phyloP scores from a whole-genome alignment of 2,113 vertebrate genomes.

The Phoenicopterus ruber region DNA sequence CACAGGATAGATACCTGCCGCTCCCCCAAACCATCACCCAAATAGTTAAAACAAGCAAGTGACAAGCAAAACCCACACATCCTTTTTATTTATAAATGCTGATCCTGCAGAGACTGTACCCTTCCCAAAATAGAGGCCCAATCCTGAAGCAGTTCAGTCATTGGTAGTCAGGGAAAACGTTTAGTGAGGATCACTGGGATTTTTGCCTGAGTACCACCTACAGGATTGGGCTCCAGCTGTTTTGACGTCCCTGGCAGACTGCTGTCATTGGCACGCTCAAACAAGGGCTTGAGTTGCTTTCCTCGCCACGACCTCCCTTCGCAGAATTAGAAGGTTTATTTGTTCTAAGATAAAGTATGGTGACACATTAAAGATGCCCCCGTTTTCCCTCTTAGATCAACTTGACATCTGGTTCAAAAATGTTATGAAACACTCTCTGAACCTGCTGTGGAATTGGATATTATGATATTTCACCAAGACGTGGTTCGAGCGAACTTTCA shows the following conservation, averaged over 20 bases:
- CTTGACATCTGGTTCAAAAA: conserved; percentile 35
- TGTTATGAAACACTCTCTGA: conserved; percentile 68
- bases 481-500: conserved; percentile 34
- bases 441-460: conserved; percentile 25
- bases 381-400: conserved; percentile 39
- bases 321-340: conserved; percentile 50
- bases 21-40: neutral
- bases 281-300: conserved; percentile 17
- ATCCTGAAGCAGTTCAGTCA: neutral
- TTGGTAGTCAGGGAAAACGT: neutral
- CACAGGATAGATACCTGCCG: neutral
- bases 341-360: conserved; percentile 48
- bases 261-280: conserved; percentile 7
- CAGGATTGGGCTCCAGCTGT: neutral
- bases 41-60: neutral
- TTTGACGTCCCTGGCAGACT: conserved; percentile 28
- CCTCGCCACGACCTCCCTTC: neutral
- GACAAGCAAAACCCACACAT: neutral
- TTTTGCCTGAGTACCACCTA: neutral
- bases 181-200: neutral
- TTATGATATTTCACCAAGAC: neutral
- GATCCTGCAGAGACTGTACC: neutral
- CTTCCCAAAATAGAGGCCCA: neutral
- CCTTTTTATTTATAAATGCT: neutral
- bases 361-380: conserved; percentile 21